Conservation (phyloP, 2,888 invertebrate genomes). For the Syrphus vitripennis region DNA sequence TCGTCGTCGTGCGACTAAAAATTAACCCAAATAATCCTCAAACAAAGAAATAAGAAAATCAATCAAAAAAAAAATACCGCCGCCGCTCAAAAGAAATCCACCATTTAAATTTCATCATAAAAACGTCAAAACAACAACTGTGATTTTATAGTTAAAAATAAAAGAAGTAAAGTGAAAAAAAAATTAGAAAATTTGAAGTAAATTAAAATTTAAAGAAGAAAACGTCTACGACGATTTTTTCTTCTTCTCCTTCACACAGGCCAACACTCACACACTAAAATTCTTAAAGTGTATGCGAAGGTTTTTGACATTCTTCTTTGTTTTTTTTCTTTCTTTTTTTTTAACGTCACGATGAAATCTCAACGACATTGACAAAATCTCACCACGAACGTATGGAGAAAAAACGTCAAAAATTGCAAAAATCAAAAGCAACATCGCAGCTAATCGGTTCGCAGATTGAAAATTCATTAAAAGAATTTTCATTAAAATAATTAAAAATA, state of each 20-base stretch:
- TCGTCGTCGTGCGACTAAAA: slow-evolving; percentile 36
- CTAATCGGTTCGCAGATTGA: slow-evolving; percentile 28
- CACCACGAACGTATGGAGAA: slow-evolving; percentile 42
- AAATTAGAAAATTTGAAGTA: slow-evolving; percentile 28
- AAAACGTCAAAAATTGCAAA: slow-evolving; percentile 51
- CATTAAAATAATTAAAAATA: slow-evolving; percentile 37
- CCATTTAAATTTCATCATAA: slow-evolving; percentile 32
- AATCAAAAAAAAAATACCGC: slow-evolving; percentile 7
- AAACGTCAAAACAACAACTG: slow-evolving; percentile 26
- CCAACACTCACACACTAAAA: not conserved
- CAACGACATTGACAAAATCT: slow-evolving; percentile 64
- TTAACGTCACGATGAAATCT: slow-evolving; percentile 62
- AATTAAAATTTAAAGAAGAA: slow-evolving; percentile 54
- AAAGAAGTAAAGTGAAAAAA: slow-evolving; percentile 26
- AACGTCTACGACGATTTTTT: slow-evolving; percentile 62
- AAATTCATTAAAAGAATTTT: slow-evolving; percentile 38
- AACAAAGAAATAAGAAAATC: slow-evolving; percentile 14
- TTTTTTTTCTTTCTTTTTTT: slow-evolving; percentile 30
- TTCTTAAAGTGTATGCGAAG: slow-evolving; percentile 48
- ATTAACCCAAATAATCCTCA: slow-evolving; percentile 40
- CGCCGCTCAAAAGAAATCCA: slow-evolving; percentile 31
- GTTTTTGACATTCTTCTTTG: slow-evolving; percentile 69
- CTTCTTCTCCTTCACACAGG: slow-evolving; percentile 21
- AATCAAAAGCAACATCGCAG: slow-evolving; percentile 34
- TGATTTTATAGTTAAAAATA: slow-evolving; percentile 36